A percentile compares a stretch with the other conserved stretches of the same genome.
phyloP scores from a whole-genome alignment of 2,113 vertebrate species.

The Mus pahari region DNA sequence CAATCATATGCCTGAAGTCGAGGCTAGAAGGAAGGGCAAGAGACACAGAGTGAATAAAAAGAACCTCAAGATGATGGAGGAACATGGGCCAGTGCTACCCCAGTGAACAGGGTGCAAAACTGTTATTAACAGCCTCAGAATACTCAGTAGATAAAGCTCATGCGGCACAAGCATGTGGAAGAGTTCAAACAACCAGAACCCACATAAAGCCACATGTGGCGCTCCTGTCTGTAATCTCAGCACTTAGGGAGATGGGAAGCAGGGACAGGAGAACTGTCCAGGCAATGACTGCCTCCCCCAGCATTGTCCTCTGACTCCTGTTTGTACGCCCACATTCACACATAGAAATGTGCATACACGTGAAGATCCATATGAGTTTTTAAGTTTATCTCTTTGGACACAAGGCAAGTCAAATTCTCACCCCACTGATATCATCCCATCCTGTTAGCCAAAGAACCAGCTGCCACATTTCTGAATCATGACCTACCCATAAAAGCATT shows the following conservation, averaged over 20 bases:
- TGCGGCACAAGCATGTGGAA: neutral
- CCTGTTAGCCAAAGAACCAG: constrained; percentile 25
- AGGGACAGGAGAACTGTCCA: neutral
- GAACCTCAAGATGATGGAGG: neutral
- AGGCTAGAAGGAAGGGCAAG: neutral
- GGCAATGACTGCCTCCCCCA: neutral
- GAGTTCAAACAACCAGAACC: neutral
- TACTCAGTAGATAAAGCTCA: neutral
- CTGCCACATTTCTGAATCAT: neutral
- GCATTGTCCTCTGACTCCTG: neutral
- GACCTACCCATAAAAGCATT: neutral
- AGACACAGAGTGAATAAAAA: neutral
- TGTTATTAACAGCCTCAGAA: neutral
- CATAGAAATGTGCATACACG: neutral
- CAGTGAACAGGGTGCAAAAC: neutral
- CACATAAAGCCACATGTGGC: neutral
- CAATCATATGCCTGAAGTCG: neutral
- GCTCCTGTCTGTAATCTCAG: neutral
- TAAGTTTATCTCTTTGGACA: constrained; percentile 23
- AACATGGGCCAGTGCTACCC: neutral
- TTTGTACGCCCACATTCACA: neutral
- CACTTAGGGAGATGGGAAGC: neutral
- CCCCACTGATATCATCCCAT: neutral
- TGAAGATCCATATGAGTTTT: neutral
- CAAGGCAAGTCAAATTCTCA: constrained; percentile 7